Evolutionary conservation across 2,888 invertebrate genomes (phyloP).

Genomic region (Cosmorhoe ocellata): DNA sequence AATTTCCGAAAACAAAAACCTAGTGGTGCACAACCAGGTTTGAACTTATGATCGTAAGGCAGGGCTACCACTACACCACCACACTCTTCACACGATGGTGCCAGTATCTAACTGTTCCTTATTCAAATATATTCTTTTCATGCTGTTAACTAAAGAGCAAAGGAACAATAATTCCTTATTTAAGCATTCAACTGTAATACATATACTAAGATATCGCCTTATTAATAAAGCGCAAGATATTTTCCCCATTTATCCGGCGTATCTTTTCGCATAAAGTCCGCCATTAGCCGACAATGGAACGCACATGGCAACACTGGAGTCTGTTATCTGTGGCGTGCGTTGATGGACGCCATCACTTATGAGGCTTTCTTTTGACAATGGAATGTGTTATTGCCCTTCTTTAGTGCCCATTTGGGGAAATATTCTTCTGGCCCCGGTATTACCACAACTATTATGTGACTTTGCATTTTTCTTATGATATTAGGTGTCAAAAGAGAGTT

Average conservation of each 20-base stretch:
- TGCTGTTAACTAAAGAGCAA: no score
- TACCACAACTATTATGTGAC: background rate
- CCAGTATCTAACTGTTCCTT: no score
- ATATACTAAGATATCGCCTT: conserved; percentile 1
- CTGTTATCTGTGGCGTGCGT: conserved; percentile 4
- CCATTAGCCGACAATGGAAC: conserved; percentile 15
- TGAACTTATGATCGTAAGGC: no score
- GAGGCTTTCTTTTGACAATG: conserved; percentile 9
- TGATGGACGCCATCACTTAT: conserved; percentile 9
- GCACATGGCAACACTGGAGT: conserved; percentile 3
- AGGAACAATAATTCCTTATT: no score
- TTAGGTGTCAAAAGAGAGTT: no score
- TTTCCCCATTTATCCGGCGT: conserved; percentile 1
- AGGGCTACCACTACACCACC: no score
- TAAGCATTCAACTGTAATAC: no score
- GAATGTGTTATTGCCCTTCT: conserved; percentile 12
- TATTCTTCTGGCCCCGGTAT: background rate
- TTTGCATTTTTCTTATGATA: no score
- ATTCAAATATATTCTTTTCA: no score
- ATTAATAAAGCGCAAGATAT: conserved; percentile 4
- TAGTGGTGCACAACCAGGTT: no score
- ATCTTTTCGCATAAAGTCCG: conserved; percentile 9
- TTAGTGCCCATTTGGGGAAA: background rate
- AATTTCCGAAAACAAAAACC: no score
- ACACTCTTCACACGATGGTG: no score